Evolutionary conservation across 2,113 vertebrate genomes (phyloP), one percentile per base, ranked within the genome.

Genomic region (Nipponia nippon): DNA sequence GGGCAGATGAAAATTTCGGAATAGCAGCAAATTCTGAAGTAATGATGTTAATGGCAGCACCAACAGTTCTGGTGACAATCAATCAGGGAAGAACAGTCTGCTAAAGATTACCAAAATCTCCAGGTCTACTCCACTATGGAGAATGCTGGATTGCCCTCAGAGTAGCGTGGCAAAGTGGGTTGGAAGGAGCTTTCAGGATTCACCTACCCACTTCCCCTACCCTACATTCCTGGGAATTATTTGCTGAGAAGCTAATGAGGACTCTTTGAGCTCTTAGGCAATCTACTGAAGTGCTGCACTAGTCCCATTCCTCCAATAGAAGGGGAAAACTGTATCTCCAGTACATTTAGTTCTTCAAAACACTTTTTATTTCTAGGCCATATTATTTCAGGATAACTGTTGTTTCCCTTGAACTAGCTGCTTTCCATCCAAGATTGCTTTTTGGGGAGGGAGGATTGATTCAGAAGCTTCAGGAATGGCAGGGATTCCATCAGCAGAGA

Each of bases 121-220:
- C 66, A 87, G 36, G 38, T 55, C 42, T 86, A 0, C 26, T 91
- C 15, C 0, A 1, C 30, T 42, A 1, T 70, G 38, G 13, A 83
- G 58, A 38, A n/a, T 53, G 34, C 7, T 58, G 22, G 23, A n/a
- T 58, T 89, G 30, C 27, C 4, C 3, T 50, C 23, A 69, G 38
- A 56, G 12, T 46, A 49, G 17, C 7, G 2, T 55, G 53, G 40
- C 29, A 13, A 44, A 92, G 7, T 13, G 53, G 5, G 6, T 56
- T 87, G 63, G 29, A 69, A 89, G 58, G 34, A 87, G 26, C 18
- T 9, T 90, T 67, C 10, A 76, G 56, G 42, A 53, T 71, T 79
- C 61, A 40, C 12, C 32, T 67, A 26, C 0, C 0, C 1, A 3
- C 25, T 76, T 49, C 12, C 14, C 8, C n/a, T 59, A 22, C 30